phyloP scores from a whole-genome alignment of 1,140 invertebrate genomes.

The Schlechtendalia chinensis region DNA sequence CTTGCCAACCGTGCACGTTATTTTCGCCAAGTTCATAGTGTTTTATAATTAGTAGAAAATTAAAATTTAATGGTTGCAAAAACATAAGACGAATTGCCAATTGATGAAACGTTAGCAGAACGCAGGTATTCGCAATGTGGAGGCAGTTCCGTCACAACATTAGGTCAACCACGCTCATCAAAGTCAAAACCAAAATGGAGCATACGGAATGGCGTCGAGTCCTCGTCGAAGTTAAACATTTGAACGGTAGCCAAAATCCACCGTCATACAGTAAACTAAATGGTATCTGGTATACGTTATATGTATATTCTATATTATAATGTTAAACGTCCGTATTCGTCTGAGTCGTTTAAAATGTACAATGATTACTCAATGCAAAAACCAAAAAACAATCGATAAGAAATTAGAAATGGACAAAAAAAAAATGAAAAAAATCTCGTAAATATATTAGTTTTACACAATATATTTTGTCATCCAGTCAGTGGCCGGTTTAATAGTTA shows the following conservation, averaged over 20 bases:
- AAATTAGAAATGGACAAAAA: no score
- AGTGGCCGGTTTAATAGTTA: no score
- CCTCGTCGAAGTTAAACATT: not conserved
- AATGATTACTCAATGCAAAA: not conserved
- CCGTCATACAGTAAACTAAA: not conserved
- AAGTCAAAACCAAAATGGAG: not conserved
- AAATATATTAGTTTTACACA: no score
- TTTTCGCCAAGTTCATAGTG: no score
- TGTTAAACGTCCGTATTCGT: not conserved
- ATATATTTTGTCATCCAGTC: no score
- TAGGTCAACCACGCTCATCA: slow-evolving; percentile 1
- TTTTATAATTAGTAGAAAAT: no score
- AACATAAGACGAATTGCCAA: no score
- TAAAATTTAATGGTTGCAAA: no score
- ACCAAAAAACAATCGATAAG: not conserved
- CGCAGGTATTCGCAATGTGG: not conserved
- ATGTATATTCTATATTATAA: not conserved
- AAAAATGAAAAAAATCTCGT: no score
- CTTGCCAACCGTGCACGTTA: no score
- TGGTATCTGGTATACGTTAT: no score
- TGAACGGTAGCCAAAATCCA: not conserved
- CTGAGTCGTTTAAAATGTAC: not conserved
- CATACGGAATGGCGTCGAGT: not conserved
- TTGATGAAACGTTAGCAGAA: not conserved
- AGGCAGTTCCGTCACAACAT: not conserved